Conservation (phyloP, 37 sponge, comb jelly and placozoan species). For the Theonella swinhoei region DNA sequence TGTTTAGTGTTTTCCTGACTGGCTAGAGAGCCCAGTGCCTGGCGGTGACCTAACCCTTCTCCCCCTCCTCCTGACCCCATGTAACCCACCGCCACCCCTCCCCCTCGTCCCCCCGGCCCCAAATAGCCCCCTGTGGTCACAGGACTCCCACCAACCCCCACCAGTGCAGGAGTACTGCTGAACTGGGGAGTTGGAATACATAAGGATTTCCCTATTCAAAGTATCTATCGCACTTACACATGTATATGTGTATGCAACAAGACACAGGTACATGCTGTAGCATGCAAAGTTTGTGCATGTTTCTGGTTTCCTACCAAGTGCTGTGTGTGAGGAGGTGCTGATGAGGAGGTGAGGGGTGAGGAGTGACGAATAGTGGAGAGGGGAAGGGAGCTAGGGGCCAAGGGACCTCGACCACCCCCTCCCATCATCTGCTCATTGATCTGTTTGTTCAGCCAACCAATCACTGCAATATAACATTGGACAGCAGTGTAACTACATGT, state of each 20-base stretch:
- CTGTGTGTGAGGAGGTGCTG: not conserved
- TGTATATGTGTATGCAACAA: too few species aligned
- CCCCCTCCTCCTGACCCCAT: not conserved
- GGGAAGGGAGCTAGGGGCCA: constrained; percentile 7
- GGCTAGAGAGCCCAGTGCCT: constrained; percentile 51
- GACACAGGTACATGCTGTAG: too few species aligned
- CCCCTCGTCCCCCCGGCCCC: not conserved
- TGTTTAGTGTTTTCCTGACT: constrained; percentile 58
- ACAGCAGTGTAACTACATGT: not conserved
- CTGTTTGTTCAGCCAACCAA: constrained; percentile 81
- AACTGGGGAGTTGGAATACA: constrained; percentile 25
- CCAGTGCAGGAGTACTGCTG: constrained; percentile 65
- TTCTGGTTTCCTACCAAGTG: not conserved
- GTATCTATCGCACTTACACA: too few species aligned
- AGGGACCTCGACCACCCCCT: not conserved
- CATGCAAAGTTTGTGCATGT: too few species aligned
- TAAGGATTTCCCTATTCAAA: not conserved
- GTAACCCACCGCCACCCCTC: not conserved
- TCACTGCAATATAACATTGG: too few species aligned
- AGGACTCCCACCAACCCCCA: not conserved
- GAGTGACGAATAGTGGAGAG: constrained; percentile 44
- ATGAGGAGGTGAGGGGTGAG: not conserved
- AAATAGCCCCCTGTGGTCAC: not conserved
- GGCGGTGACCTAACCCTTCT: constrained; percentile 3
- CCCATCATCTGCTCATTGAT: constrained; percentile 69